Conservation (phyloP, 2,113 vertebrate genomes). For the Daubentonia madagascariensis region DNA sequence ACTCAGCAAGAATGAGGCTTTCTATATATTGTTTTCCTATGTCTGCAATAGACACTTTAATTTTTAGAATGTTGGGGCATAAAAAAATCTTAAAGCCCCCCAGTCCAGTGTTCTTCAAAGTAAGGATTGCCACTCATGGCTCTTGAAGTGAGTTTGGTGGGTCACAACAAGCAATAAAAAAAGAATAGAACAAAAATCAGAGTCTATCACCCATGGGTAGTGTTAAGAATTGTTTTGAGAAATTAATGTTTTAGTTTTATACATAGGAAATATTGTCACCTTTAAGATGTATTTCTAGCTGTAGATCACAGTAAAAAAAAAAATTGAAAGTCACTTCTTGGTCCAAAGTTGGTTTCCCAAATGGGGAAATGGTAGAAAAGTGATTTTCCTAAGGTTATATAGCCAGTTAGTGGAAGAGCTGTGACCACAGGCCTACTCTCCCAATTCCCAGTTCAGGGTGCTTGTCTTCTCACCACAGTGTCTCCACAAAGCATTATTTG, state of each 20-base stretch:
- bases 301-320: neutral
- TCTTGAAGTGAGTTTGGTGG: neutral
- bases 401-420: neutral
- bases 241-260: neutral
- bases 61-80: neutral
- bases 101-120: neutral
- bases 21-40: neutral
- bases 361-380: neutral
- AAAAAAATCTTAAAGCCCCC: neutral
- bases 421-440: neutral
- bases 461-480: neutral
- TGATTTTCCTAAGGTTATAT: neutral
- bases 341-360: conserved; percentile 26
- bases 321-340: neutral
- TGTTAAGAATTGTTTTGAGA: neutral
- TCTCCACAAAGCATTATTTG: neutral
- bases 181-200: neutral
- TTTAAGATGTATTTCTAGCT: conserved; percentile 12
- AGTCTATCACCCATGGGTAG: neutral
- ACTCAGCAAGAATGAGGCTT: neutral
- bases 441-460: neutral
- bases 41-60: neutral
- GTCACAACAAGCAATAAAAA: neutral
- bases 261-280: neutral
- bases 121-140: neutral